These are phyloP conservation scores for Diacarnus erythraeanus DNA, from an alignment of 37 sponge, comb jelly and placozoan genomes.

Conservation along the genomic window DNA sequence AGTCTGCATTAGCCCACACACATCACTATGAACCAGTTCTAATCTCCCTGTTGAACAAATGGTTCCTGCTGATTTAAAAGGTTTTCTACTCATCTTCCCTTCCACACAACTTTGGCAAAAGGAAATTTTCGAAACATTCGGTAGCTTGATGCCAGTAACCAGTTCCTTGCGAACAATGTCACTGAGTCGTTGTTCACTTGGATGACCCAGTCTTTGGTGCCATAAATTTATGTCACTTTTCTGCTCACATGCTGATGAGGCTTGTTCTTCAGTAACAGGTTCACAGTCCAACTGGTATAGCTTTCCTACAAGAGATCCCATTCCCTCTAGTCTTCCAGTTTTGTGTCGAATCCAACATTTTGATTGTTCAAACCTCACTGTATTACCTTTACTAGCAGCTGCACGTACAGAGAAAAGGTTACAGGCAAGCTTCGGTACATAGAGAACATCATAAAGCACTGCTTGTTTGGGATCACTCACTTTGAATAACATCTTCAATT, in stretches of 20 bases:
- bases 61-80: conserved; percentile 53
- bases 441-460: conserved; percentile 27
- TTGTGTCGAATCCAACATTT: conserved; percentile 35
- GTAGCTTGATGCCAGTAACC: conserved; percentile 20
- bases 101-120: conserved; percentile 61
- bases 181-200: conserved; percentile 23
- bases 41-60: conserved; percentile 27
- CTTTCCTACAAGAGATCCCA: conserved; percentile 31
- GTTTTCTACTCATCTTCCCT: conserved; percentile 43
- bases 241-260: conserved; percentile 15
- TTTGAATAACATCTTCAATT: conserved; percentile 31
- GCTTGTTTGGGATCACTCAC: conserved; percentile 21
- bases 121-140: conserved; percentile 12
- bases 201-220: conserved; percentile 64
- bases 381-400: conserved; percentile 22
- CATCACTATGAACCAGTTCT: conserved; percentile 56
- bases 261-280: conserved; percentile 1
- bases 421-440: conserved; percentile 47
- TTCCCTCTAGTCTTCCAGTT: conserved; percentile 28
- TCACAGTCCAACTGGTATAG: conserved; percentile 46
- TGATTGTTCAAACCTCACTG: conserved; percentile 21
- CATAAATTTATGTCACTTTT: conserved; percentile 38
- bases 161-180: conserved; percentile 33
- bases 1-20: conserved; percentile 53
- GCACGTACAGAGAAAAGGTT: conserved; percentile 57